Evolutionary conservation across 1,140 invertebrate species (phyloP), one percentile per base, ranked within the genome.

Genomic region (Hirudo medicinalis): DNA sequence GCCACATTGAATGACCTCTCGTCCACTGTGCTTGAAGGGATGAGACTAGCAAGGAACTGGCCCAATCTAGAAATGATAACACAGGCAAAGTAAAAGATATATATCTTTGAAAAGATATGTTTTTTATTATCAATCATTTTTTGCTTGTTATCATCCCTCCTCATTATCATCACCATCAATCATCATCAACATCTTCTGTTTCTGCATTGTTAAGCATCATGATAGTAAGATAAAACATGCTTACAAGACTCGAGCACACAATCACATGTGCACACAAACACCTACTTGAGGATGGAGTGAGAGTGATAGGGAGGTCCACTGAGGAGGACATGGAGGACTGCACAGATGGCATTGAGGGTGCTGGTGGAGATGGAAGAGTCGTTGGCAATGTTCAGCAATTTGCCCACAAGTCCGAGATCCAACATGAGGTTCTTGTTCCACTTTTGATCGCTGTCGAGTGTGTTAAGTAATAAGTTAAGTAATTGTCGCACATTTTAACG

Each of bases 341-440:
- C 78, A 40, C 76, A 76, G 60, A 80, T 76, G 4, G 77, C 77
- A 27, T 78, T 75, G 0, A 79, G 75, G 88, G 90, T 91, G 0
- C 85, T 83, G 76, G 86, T 85, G 29, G 82, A 80, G 79, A 89
- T 86, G 79, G 87, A 87, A 2, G 89, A 87, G 74, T 90, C 87
- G 29, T 87, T 85, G 55, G 91, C 86, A 68, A 91, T 88, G 72
- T 89, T 87, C 25, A 95, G 82, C 49, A 95, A 74, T 68, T 77
- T 75, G 1, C 67, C 74, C 5, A 78, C 75, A 29, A 81, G 75
- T 25, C 77, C 77, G 32, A 79, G 76, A 73, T 78, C 77, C n/a
- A 76, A 82, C 87, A 97, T 90, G 72, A 94, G 86, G 80, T 88
- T 87, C 71, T 94, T 84, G 82, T 97, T 96, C 76, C 87, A 89